These are phyloP conservation scores for Zosterops pallidus DNA, from an alignment of 2,113 vertebrate genomes.

Conservation along the genomic window DNA sequence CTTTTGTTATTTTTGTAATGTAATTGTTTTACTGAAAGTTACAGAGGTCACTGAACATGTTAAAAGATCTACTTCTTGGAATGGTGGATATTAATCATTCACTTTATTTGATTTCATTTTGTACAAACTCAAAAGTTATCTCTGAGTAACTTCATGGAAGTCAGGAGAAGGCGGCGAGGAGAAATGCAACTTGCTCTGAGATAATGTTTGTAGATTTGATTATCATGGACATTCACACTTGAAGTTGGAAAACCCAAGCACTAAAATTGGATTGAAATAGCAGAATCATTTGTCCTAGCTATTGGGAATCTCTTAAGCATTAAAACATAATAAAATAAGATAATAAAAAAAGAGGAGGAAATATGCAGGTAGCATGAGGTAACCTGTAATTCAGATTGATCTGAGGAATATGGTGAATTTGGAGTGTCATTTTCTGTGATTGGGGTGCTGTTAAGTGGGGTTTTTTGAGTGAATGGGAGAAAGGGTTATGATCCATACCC, in stretches of 20 bases:
- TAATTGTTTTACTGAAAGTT: not conserved
- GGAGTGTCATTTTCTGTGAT: not conserved
- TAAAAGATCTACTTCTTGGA: not conserved
- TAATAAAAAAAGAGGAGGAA: not conserved
- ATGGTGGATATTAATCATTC: not conserved
- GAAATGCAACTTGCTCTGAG: not conserved
- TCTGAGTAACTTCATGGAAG: not conserved
- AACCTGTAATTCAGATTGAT: not conserved
- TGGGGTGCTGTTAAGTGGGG: not conserved
- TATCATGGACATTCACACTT: not conserved
- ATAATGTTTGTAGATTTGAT: conserved; percentile 43
- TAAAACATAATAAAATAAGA: conserved; percentile 1
- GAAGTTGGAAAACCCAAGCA: not conserved
- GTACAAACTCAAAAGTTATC: not conserved
- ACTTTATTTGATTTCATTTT: not conserved
- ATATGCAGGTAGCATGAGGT: not conserved
- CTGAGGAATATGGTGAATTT: not conserved
- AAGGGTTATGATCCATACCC: not conserved
- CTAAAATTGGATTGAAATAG: conserved; percentile 30
- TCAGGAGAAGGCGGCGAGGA: not conserved
- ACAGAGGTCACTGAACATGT: not conserved
- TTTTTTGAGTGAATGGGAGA: not conserved
- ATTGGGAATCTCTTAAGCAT: conserved; percentile 25
- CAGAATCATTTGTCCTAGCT: conserved; percentile 32
- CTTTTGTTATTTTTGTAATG: conserved; percentile 11